Evolutionary conservation across 2,797 vertebrate species (phyloP).

Genomic region (Myiothlypis coronata): DNA sequence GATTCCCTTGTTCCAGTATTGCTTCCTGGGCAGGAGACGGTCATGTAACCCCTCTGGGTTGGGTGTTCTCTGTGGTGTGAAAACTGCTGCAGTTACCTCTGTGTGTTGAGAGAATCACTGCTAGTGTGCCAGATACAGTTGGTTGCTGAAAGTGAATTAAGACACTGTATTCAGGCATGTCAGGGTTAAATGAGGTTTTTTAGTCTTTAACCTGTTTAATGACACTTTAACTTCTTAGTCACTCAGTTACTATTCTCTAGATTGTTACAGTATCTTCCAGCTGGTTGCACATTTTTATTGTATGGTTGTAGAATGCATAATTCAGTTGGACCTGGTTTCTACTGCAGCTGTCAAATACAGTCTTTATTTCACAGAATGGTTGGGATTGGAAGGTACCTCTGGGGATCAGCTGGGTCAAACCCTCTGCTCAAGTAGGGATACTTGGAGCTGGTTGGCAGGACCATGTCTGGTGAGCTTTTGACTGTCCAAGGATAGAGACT

Average conservation of each 20-base stretch:
- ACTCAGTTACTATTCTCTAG: background rate
- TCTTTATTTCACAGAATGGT: background rate
- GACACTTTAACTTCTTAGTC: background rate
- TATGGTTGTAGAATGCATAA: background rate
- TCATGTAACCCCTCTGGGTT: background rate
- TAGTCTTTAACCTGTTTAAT: background rate
- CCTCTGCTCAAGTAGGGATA: background rate
- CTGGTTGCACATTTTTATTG: background rate
- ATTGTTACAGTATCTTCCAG: background rate
- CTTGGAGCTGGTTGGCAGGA: background rate
- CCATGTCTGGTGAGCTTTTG: background rate
- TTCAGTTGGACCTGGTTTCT: background rate
- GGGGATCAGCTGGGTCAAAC: background rate
- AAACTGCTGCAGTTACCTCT: background rate
- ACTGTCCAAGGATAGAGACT: background rate
- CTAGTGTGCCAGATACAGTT: background rate
- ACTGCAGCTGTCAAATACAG: background rate
- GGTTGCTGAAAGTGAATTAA: background rate
- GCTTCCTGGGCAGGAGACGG: background rate
- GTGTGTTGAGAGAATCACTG: background rate
- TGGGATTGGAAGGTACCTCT: background rate
- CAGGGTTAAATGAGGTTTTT: background rate
- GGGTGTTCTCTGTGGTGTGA: background rate
- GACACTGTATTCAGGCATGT: background rate
- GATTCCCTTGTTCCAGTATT: background rate